Base-by-base conservation (phyloP, 2,113 vertebrate genomes). In the Dolichotis patagonum region DNA sequence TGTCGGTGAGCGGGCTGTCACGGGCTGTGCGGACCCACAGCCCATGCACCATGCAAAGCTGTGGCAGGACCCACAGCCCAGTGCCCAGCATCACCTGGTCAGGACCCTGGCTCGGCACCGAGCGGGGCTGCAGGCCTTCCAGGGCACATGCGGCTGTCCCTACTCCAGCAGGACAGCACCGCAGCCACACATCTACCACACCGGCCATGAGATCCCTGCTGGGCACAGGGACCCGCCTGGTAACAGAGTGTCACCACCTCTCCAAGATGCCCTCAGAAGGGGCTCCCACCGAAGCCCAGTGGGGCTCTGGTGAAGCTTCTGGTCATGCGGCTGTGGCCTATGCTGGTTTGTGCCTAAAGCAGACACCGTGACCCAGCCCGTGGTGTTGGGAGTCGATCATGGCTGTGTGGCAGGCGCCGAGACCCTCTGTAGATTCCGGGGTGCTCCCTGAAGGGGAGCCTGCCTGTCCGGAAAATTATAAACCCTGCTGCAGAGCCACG, bases 1-100 rank as follows among this genome's bases (percentile, higher is more conserved):
- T 99, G 88, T 99, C 99, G 92, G 99, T 99, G 85, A 98, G 98
- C 69, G 99, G 99, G 98, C 98, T 99, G 95, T 99, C 99, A 95
- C 99, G 99, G 98, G 99, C 99, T 95, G 99, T 99, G 97, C 98
- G 99, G 96, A 99, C 99, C 97, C 99, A 99, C 98, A 99, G 99
- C 98, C 98, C 99, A 54, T 99, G 99, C 98, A 99, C 99, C 2
- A 99, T 99, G 96, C 98, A 99, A 58, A 99, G 99, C 98, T 99
- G 99, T 98, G 99, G 99, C 75, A 99, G 99, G 98, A 99, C 99
- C 65, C 99, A 99, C 98, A 99, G 99, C 93, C 99, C 99, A 88
- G 99, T 99, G 12, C 98, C 99, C 91, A 99, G 99, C 99, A 99
- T 99, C 99, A 99, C 98, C 99, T 99, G 13, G 99, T 99, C 52